phyloP scores from a whole-genome alignment of 2,113 vertebrate genomes.

The Erythrocercus mccallii region DNA sequence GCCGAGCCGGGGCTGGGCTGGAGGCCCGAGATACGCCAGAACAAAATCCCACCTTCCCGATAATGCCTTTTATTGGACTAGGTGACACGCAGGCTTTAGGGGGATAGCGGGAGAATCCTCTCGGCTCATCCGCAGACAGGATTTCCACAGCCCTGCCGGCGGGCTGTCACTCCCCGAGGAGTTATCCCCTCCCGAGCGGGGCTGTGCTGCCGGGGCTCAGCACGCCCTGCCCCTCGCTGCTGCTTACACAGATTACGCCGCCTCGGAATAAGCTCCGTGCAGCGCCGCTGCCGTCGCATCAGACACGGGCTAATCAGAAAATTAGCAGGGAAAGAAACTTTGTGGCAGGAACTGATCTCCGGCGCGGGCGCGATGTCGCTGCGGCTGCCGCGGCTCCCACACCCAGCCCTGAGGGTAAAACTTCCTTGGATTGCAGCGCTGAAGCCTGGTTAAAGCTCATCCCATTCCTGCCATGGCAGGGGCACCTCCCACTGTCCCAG shows the following conservation, averaged over 20 bases:
- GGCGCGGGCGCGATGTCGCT: not conserved
- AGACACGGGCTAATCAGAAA: slow-evolving; percentile 45
- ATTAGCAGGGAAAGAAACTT: slow-evolving; percentile 35
- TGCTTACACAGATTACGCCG: slow-evolving; percentile 51
- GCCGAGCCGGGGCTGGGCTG: not conserved
- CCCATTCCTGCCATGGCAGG: not conserved
- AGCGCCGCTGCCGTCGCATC: slow-evolving; percentile 15
- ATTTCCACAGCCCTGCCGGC: slow-evolving; percentile 50
- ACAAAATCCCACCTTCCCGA: slow-evolving; percentile 20
- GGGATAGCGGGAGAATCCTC: slow-evolving; percentile 60
- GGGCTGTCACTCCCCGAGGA: slow-evolving; percentile 18
- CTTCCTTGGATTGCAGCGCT: accelerated
- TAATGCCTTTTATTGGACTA: slow-evolving; percentile 63
- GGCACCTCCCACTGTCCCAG: not conserved
- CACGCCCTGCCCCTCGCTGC: slow-evolving; percentile 10
- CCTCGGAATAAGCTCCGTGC: slow-evolving; percentile 36
- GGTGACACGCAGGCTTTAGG: slow-evolving; percentile 56
- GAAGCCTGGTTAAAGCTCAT: not conserved
- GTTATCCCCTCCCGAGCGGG: not conserved
- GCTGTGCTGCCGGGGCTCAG: slow-evolving; percentile 15
- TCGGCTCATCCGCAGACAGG: slow-evolving; percentile 36
- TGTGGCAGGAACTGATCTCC: slow-evolving; percentile 2
- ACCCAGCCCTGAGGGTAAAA: not conserved
- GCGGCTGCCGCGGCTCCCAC: not conserved
- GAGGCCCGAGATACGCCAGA: not conserved